phyloP scores from a whole-genome alignment of 2,888 invertebrate species.

The Oxytorus armatus region DNA sequence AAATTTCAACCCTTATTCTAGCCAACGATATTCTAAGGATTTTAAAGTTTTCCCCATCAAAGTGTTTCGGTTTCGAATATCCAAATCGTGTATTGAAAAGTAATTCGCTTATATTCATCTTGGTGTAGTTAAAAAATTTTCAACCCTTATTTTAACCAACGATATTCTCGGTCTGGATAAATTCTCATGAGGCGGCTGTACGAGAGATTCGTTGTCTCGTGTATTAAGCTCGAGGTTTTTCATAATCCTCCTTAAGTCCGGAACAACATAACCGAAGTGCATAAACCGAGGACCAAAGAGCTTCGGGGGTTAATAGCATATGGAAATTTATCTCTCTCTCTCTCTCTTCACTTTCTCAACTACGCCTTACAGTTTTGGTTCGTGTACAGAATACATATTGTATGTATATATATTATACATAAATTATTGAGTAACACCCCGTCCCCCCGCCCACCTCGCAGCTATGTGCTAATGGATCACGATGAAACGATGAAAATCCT shows the following conservation, averaged over 20 bases:
- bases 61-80: too few species aligned
- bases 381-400: constrained; percentile 8
- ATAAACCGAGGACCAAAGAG: constrained; percentile 11
- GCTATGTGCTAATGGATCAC: too few species aligned
- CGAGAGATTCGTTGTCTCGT: not conserved
- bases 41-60: too few species aligned
- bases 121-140: too few species aligned
- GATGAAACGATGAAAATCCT: too few species aligned
- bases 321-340: constrained; percentile 28
- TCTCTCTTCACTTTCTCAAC: not conserved
- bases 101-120: too few species aligned
- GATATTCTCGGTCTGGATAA: too few species aligned
- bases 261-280: constrained; percentile 25
- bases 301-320: constrained; percentile 26
- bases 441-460: not conserved
- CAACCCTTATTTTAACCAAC: too few species aligned
- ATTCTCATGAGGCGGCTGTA: not conserved
- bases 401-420: constrained; percentile 3
- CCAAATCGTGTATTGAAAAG: too few species aligned
- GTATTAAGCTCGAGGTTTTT: constrained; percentile 21
- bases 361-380: not conserved
- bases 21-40: too few species aligned
- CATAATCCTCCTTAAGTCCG: constrained; percentile 6
- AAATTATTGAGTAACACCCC: too few species aligned
- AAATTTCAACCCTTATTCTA: too few species aligned